Conservation (phyloP, 1,140 invertebrate species). For the Drosophila pectinifera region DNA sequence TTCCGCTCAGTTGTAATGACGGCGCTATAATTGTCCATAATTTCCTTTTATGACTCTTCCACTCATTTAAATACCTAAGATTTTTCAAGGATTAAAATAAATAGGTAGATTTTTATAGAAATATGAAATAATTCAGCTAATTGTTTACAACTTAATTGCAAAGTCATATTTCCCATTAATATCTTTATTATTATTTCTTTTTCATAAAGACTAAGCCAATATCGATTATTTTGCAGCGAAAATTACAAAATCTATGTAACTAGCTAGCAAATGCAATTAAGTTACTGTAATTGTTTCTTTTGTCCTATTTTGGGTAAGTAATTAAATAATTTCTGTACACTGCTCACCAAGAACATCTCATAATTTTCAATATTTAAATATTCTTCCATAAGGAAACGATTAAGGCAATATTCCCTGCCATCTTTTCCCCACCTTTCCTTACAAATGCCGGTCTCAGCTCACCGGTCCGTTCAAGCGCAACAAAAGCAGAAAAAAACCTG, state of each 20-base stretch:
- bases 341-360: constrained; percentile 21
- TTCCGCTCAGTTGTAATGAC: not conserved
- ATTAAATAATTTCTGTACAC: constrained; percentile 7
- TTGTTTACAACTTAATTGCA: too few relatives aligned
- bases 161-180: too few relatives aligned
- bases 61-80: too few relatives aligned
- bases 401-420: constrained; percentile 13
- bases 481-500: constrained; percentile 5
- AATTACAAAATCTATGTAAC: too few relatives aligned
- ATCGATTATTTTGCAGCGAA: not conserved
- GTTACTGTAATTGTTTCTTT: not conserved
- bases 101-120: too few relatives aligned
- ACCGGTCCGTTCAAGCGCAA: constrained; percentile 44
- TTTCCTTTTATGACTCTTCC: not conserved
- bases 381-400: constrained; percentile 62
- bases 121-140: too few relatives aligned
- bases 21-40: not conserved
- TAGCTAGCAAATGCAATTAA: too few relatives aligned
- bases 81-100: too few relatives aligned
- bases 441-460: constrained; percentile 10
- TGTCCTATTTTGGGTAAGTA: not conserved
- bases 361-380: constrained; percentile 28
- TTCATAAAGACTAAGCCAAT: not conserved
- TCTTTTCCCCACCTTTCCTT: constrained; percentile 2
- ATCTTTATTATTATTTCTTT: not conserved